Conservation (phyloP, 2,888 invertebrate genomes). For the Paralinhomoeus sp. region DNA sequence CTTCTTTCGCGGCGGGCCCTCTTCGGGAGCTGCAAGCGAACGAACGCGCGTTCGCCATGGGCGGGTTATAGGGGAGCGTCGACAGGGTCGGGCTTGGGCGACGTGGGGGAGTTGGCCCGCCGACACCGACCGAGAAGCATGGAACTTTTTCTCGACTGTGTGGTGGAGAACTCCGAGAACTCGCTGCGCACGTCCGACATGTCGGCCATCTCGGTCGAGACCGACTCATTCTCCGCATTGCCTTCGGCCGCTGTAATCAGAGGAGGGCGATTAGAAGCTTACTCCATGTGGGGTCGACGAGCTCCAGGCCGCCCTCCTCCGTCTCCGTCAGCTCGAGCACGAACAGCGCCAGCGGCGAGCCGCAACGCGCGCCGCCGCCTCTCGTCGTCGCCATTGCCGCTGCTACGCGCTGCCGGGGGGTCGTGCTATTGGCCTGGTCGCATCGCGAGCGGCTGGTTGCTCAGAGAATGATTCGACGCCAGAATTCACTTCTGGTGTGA, state of each 20-base stretch:
- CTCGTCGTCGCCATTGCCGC: no score
- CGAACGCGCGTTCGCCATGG: no score
- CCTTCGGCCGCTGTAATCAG: constrained; percentile 12
- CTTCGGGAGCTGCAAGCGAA: constrained; percentile 20
- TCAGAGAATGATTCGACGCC: no score
- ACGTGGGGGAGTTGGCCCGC: no score
- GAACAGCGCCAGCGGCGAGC: constrained; percentile 10
- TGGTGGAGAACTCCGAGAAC: constrained; percentile 19
- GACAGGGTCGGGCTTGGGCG: no score
- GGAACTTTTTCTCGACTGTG: constrained; percentile 5
- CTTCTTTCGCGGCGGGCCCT: constrained; percentile 25
- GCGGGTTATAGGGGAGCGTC: no score
- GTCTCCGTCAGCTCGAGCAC: constrained; percentile 22
- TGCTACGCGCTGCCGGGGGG: no score
- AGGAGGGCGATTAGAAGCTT: constrained; percentile 9
- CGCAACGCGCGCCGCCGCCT: not conserved
- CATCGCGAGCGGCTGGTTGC: no score
- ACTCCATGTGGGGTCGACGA: constrained; percentile 25
- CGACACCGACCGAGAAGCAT: not conserved
- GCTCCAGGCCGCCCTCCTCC: constrained; percentile 24
- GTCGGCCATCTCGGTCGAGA: constrained; percentile 11
- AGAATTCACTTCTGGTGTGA: no score
- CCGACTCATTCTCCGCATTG: constrained; percentile 11
- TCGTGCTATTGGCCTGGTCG: no score
- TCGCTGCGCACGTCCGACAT: constrained; percentile 18